Base-by-base conservation (phyloP, 2,797 vertebrate genomes). In the Anguilla megastoma region DNA sequence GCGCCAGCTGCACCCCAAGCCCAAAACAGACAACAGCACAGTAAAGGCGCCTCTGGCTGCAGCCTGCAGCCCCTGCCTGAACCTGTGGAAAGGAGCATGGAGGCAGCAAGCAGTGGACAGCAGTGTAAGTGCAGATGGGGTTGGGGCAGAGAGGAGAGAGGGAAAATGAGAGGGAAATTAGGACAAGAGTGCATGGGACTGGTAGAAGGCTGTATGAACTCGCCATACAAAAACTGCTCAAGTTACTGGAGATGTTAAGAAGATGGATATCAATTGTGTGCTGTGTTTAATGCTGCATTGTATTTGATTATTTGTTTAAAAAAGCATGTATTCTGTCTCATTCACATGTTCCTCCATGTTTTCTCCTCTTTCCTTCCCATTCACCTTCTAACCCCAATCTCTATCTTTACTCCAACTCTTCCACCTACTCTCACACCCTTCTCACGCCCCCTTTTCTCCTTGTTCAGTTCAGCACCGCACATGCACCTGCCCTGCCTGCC, bases 401-500 rank as follows among this genome's bases (percentile, higher is more conserved):
- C 60, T 14, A 30, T 54, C n/a, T 36, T n/a, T 45, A 8, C 33
- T n/a, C 30, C 52, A 3, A 58, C 30, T 24, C n/a, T 60, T 95
- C 95, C 76, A 88, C 91, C 3, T 90, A 88, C 14, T 27, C 92
- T 3, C 88, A 80, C 30, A 85, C 24, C 18, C 79, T 50, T 21
- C 24, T 50, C 45, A 50, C 21, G 16, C 4, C 27, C 9, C 24
- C 16, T 27, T 30, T 2, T 7, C 33, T 41, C 52, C 12, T 58
- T 82, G 30, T 90, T 18, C 89, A 95, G 95, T 92, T 86, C 89
- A 91, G 60, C 93, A 93, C 89, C 92, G 89, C 14, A 89, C 91
- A 88, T 96, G 96, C 90, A 92, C 93, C 87, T 96, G 96, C 90
- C 95, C 95, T 0, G 93, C 95, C 83, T 96, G 95, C 88, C 95